Evolutionary conservation across 2,888 invertebrate species (phyloP).

Genomic region (Dynastes hyllus): DNA sequence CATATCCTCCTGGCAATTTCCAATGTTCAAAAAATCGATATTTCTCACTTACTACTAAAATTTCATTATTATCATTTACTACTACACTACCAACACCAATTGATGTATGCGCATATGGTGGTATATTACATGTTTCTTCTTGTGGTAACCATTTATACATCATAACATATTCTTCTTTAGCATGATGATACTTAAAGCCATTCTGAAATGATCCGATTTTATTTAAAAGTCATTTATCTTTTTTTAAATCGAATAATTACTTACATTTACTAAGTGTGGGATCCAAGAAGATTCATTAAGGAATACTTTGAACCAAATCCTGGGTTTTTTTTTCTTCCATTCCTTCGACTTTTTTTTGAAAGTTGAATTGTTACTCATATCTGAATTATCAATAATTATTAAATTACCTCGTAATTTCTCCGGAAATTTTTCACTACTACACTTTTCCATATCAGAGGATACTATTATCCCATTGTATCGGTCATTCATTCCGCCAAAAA

Average conservation of each 20-base stretch:
- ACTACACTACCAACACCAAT: constrained; percentile 91
- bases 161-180: constrained; percentile 84
- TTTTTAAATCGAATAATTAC: neutral
- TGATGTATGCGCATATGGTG: constrained; percentile 86
- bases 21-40: constrained; percentile 78
- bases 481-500: constrained; percentile 75
- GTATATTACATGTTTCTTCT: constrained; percentile 77
- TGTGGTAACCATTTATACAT: constrained; percentile 87
- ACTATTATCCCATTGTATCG: constrained; percentile 85
- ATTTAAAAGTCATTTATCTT: constrained; percentile 20
- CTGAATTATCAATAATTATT: constrained; percentile 10
- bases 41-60: constrained; percentile 88
- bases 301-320: constrained; percentile 89
- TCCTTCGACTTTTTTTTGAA: constrained; percentile 76
- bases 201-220: constrained; percentile 70
- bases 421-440: constrained; percentile 72
- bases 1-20: constrained; percentile 95
- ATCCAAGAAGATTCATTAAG: constrained; percentile 83
- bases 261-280: constrained; percentile 76
- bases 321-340: constrained; percentile 81
- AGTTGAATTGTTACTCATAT: neutral
- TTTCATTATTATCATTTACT: constrained; percentile 82
- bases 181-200: constrained; percentile 92
- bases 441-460: constrained; percentile 76
- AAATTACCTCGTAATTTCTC: constrained; percentile 74